phyloP scores from a whole-genome alignment of 2,888 invertebrate genomes.

The Chrysopilus asiliformis region DNA sequence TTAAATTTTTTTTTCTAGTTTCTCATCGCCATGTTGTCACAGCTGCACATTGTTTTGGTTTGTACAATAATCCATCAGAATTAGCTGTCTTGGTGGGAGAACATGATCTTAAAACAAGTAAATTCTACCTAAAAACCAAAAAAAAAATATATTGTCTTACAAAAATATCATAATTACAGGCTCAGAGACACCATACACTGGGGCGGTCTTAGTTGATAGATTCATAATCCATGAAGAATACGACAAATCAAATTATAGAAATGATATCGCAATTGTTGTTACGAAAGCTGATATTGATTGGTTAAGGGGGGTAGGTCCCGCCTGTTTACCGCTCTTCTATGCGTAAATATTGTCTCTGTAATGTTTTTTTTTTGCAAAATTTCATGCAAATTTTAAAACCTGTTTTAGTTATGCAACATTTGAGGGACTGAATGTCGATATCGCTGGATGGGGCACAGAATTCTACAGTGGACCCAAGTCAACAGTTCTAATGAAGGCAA shows the following conservation, averaged over 20 bases:
- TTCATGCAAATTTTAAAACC: too few species aligned
- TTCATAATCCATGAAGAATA: constrained; percentile 37
- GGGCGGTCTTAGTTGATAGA: constrained; percentile 27
- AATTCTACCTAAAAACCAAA: constrained; percentile 10
- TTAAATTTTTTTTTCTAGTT: constrained; percentile 18
- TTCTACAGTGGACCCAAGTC: constrained; percentile 41
- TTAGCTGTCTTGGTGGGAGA: constrained; percentile 41
- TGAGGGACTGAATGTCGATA: constrained; percentile 15
- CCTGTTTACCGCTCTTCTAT: constrained; percentile 39
- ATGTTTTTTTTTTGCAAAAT: background rate
- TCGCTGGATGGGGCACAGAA: constrained; percentile 44
- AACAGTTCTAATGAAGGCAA: constrained; percentile 37
- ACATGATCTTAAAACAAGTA: constrained; percentile 37
- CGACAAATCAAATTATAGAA: constrained; percentile 21
- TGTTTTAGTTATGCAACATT: constrained; percentile 8
- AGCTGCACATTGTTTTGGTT: constrained; percentile 40
- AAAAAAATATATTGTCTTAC: background rate
- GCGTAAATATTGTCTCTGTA: constrained; percentile 5
- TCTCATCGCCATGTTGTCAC: constrained; percentile 37
- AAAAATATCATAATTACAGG: constrained; percentile 1
- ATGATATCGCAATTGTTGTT: constrained; percentile 44
- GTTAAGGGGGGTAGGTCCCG: constrained; percentile 43
- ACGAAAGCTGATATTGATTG: constrained; percentile 36
- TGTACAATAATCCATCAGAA: constrained; percentile 21
- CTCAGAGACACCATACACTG: constrained; percentile 29